Percentiles rank a stretch among this genome's conserved stretches.
phyloP scores from a whole-genome alignment of 2,797 vertebrate species.

The Megaceryle alcyon region DNA sequence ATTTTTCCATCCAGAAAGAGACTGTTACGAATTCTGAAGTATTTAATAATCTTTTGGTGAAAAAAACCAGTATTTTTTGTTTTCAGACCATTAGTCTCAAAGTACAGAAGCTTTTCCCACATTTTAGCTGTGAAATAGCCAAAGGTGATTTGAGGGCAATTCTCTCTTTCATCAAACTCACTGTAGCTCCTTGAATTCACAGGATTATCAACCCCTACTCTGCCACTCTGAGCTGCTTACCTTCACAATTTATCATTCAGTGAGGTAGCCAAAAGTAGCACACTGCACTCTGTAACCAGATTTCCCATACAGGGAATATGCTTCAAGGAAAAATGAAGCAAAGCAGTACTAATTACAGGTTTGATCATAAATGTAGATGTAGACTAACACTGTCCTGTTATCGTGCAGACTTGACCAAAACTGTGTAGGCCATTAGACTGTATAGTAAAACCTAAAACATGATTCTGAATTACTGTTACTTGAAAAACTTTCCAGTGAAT shows the following conservation, averaged over 20 bases:
- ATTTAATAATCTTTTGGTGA: neutral
- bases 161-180: neutral
- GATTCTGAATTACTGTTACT: neutral
- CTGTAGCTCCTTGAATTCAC: neutral
- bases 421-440: neutral
- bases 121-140: neutral
- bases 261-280: neutral
- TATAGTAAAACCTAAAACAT: neutral
- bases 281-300: neutral
- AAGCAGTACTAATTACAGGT: neutral
- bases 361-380: accelerated
- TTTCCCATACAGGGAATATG: neutral
- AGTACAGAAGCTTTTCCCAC: neutral
- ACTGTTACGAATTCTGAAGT: accelerated
- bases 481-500: neutral
- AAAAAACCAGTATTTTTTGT: neutral
- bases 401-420: neutral
- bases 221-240: neutral
- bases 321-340: neutral
- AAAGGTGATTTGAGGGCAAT: neutral
- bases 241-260: neutral
- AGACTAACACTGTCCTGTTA: neutral
- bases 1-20: neutral
- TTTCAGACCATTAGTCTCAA: neutral
- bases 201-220: neutral